Conservation (phyloP, 2,113 vertebrate species). For the Megaceryle torquata region DNA sequence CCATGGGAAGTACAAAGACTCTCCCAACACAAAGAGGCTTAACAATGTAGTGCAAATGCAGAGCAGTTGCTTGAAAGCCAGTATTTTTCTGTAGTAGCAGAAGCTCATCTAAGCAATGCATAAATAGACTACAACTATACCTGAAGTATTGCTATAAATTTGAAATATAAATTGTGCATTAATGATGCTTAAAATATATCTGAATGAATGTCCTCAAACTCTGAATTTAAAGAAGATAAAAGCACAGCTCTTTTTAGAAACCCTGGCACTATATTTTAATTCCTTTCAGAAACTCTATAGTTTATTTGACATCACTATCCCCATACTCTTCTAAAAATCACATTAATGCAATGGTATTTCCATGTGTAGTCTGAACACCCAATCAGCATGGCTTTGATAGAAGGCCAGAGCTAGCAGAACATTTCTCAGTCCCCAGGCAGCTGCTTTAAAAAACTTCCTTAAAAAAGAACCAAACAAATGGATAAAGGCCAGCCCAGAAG, state of each 20-base stretch:
- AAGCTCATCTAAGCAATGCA: neutral
- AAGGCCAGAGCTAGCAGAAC: neutral
- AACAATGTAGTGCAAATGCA: neutral
- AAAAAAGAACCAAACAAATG: neutral
- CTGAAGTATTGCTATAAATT: neutral
- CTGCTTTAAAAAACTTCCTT: neutral
- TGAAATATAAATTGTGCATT: neutral
- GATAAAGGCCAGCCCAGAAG: neutral
- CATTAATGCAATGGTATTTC: neutral
- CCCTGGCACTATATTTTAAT: neutral
- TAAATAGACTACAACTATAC: neutral
- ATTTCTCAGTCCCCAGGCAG: neutral
- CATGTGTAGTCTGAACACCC: neutral
- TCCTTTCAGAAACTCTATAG: neutral
- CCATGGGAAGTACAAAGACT: neutral
- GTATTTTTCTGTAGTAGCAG: neutral
- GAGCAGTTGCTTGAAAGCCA: neutral
- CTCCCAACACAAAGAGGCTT: neutral
- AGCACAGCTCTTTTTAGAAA: neutral
- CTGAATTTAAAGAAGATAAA: conserved; percentile 6
- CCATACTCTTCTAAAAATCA: neutral
- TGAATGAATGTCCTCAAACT: neutral
- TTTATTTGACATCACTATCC: neutral
- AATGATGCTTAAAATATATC: neutral
- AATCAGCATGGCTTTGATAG: neutral